Evolutionary conservation across 2,888 invertebrate species (phyloP).

Genomic region (Thymelicus acteon): DNA sequence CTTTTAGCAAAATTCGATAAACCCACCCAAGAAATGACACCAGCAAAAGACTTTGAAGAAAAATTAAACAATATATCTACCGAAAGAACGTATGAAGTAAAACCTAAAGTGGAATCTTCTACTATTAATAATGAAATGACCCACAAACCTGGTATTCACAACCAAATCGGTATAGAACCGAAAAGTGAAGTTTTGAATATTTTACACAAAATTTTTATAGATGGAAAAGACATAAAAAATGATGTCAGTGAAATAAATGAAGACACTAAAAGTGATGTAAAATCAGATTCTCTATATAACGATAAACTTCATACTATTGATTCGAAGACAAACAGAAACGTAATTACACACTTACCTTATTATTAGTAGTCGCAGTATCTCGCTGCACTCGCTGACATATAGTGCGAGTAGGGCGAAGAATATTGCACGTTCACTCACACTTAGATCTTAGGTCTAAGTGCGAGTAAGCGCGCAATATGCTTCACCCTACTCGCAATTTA

Average conservation of each 20-base stretch:
- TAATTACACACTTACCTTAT: too few species aligned
- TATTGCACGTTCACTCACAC: too few species aligned
- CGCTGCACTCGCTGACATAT: too few species aligned
- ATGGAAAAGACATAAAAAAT: slow-evolving; percentile 6
- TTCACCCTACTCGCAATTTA: too few species aligned
- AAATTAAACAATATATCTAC: background rate
- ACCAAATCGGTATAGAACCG: slow-evolving; percentile 17
- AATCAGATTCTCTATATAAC: background rate
- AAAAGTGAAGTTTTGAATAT: slow-evolving; percentile 9
- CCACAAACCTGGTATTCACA: background rate
- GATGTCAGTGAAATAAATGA: slow-evolving; percentile 5
- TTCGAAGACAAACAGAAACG: background rate
- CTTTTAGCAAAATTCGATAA: background rate
- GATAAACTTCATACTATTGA: background rate
- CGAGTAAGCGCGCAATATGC: too few species aligned
- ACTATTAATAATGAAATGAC: background rate
- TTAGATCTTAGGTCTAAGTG: too few species aligned
- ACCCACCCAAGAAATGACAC: background rate
- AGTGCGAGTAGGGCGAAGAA: too few species aligned
- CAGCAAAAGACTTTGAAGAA: too few species aligned
- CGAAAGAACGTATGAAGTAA: background rate
- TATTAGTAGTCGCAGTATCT: too few species aligned
- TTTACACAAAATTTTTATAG: slow-evolving; percentile 4
- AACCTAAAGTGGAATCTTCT: background rate
- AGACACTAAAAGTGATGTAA: background rate